Base-by-base conservation (phyloP, 2,797 vertebrate genomes). In the Mallotus villosus region DNA sequence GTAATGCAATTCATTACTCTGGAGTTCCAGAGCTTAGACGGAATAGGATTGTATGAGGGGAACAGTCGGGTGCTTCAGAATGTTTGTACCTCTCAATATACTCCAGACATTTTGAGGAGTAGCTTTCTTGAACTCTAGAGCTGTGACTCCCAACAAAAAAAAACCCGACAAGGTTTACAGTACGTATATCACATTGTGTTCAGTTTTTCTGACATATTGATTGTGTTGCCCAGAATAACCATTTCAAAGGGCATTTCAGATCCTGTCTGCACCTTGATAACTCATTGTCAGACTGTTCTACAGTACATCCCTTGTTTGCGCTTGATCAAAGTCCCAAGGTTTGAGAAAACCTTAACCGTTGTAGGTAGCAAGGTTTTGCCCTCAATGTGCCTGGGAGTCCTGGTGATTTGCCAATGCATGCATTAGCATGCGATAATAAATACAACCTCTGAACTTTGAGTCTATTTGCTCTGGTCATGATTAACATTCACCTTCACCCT, bases 401-500 rank as follows among this genome's bases (percentile, higher is more conserved):
- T 22, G 16, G n/a, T 21, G 4, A 74, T 74, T 77, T 81, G 55
- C 59, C 63, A 46, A 67, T 71, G 76, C 78, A 67, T 57, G 27
- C 14, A 4, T 78, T 75, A 8, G 2, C 69, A 70, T 65, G 53
- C 12, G 53, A 78, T 77, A 78, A 89, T 83, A 69, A 85, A 81
- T 71, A 63, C 76, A 84, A 82, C 77, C 84, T 82, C 67, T 84
- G 74, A 80, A 70, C 82, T 74, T 81, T 25, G 80, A 85, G 81
- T 84, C 77, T 81, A 72, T 86, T 82, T 80, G 49, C 68, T 77
- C 17, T 73, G 34, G 59, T 74, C 67, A 78, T 82, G 84, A 88
- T 86, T 84, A 87, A 77, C 82, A 80, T 83, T 87, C 83, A 86
- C 85, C 86, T 82, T 85, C 81, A 78, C 65, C 75, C 25, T 61